Evolutionary conservation across 2,797 vertebrate species (phyloP).

Genomic region (Melanogrammus aeglefinus): DNA sequence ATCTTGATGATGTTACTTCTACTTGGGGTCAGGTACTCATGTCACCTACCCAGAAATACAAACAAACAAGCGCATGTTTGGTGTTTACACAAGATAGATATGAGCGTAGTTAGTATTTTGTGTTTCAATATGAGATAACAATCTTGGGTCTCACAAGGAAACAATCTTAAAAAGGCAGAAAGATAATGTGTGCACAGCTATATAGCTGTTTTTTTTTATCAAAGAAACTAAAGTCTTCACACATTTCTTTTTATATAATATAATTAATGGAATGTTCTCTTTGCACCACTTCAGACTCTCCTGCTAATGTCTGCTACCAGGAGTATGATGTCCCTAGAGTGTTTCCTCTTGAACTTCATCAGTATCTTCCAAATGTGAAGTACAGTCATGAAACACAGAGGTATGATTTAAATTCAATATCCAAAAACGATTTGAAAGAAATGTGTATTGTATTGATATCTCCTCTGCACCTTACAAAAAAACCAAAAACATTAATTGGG

Average conservation of each 20-base stretch:
- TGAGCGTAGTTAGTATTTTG: background rate
- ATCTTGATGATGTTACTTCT: background rate
- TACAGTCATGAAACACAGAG: constrained; percentile 77
- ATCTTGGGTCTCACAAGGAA: background rate
- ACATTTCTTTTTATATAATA: background rate
- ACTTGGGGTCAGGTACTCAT: background rate
- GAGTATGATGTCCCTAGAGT: constrained; percentile 84
- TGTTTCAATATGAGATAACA: background rate
- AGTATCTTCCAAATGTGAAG: constrained; percentile 87
- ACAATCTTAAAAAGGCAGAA: background rate
- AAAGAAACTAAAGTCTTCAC: background rate
- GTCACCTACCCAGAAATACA: background rate
- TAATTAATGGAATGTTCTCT: background rate
- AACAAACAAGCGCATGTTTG: too few relatives aligned
- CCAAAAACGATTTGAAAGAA: background rate
- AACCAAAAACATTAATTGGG: background rate
- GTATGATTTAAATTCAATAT: constrained; percentile 30
- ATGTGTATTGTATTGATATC: background rate
- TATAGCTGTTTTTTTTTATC: background rate
- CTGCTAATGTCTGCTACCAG: constrained; percentile 92
- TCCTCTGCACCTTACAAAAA: background rate
- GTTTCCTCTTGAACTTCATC: constrained; percentile 85
- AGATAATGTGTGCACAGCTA: background rate
- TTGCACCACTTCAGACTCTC: constrained; percentile 65
- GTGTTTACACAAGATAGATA: background rate